Conservation (phyloP, 2,888 invertebrate species). For the Dichetophora obliterata region DNA sequence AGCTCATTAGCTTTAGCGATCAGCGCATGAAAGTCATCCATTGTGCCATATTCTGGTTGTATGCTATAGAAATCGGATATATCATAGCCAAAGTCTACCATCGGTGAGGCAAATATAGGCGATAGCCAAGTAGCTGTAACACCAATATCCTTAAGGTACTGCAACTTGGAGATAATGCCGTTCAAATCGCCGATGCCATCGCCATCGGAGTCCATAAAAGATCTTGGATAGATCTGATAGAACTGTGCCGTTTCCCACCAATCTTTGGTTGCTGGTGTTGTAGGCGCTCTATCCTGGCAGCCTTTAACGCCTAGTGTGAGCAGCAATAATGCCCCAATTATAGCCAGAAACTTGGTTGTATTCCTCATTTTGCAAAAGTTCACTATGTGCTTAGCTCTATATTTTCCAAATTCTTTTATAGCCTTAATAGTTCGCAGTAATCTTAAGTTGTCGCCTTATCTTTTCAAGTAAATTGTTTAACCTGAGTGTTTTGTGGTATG, state of each 20-base stretch:
- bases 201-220: slow-evolving; percentile 81
- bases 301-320: neutral
- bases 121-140: slow-evolving; percentile 75
- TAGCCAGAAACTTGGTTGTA: no score
- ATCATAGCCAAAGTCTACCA: slow-evolving; percentile 78
- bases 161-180: slow-evolving; percentile 72
- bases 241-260: slow-evolving; percentile 68
- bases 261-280: slow-evolving; percentile 45
- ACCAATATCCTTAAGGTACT: slow-evolving; percentile 73
- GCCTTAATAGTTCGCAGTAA: no score
- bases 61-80: slow-evolving; percentile 73
- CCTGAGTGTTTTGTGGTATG: no score
- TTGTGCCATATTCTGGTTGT: slow-evolving; percentile 73
- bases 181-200: slow-evolving; percentile 78
- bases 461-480: no score
- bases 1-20: slow-evolving; percentile 66
- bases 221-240: slow-evolving; percentile 83
- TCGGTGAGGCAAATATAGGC: slow-evolving; percentile 76
- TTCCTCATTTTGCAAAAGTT: no score
- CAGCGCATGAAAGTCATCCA: slow-evolving; percentile 72
- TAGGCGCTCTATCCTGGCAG: slow-evolving; percentile 43
- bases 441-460: no score
- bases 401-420: no score
- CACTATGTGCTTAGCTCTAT: no score
- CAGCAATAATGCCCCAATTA: neutral